Percentiles rank a stretch among this genome's conserved stretches.
Conservation (phyloP, 2,888 invertebrate genomes). For the Priocnemis perturbator region DNA sequence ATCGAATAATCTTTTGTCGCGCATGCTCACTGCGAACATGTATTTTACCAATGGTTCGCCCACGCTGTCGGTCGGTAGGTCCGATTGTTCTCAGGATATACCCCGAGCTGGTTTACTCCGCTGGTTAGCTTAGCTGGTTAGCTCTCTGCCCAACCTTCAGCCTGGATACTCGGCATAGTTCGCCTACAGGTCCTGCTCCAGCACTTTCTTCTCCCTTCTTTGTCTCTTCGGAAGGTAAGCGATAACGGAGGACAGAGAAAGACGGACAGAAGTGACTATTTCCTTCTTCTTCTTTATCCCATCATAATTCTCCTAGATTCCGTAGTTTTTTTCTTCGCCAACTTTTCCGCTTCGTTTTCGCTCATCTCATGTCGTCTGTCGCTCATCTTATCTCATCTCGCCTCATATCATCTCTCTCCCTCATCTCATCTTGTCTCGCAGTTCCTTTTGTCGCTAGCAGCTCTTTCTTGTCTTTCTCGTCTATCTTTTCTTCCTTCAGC, state of each 20-base stretch:
- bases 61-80: constrained; percentile 69
- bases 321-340: constrained; percentile 14
- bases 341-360: constrained; percentile 36
- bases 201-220: constrained; percentile 27
- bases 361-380: constrained; percentile 43
- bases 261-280: background rate
- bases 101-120: constrained; percentile 58
- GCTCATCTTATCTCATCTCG: constrained; percentile 27
- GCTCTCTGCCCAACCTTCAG: constrained; percentile 70
- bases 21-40: constrained; percentile 65
- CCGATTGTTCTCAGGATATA: constrained; percentile 73
- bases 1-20: constrained; percentile 54
- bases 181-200: constrained; percentile 69
- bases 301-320: constrained; percentile 27
- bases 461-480: constrained; percentile 3
- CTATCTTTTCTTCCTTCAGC: constrained; percentile 17
- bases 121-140: constrained; percentile 62
- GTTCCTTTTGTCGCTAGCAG: constrained; percentile 11
- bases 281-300: constrained; percentile 6
- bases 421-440: constrained; percentile 20
- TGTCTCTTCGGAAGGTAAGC: constrained; percentile 21
- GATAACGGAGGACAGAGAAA: constrained; percentile 1
- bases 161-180: constrained; percentile 73
- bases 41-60: constrained; percentile 66
- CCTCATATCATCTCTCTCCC: constrained; percentile 27